Percentiles rank a stretch among this genome's conserved stretches.
These are phyloP conservation scores for Erebia ligea DNA, from an alignment of 2,888 invertebrate genomes.

Conservation along the genomic window DNA sequence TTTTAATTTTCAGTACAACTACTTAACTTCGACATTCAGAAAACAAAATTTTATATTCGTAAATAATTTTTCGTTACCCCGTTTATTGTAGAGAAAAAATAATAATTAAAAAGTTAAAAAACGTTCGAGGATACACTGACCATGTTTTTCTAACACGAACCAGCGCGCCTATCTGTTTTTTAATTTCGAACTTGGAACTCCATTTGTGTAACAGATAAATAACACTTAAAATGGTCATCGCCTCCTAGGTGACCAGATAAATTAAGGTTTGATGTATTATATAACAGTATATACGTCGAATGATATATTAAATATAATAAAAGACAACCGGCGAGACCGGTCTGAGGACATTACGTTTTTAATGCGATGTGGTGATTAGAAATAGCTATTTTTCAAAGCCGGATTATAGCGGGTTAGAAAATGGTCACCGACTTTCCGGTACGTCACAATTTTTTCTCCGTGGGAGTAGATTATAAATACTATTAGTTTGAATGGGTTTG, in stretches of 20 bases:
- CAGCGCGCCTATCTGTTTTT: conserved; percentile 29
- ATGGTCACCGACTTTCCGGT: conserved; percentile 52
- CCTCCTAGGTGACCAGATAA: conserved; percentile 67
- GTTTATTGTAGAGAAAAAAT: neutral
- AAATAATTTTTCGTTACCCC: neutral
- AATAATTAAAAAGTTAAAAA: conserved; percentile 16
- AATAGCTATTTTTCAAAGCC: conserved; percentile 66
- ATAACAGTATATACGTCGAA: conserved; percentile 66
- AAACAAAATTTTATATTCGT: neutral
- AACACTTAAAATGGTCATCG: conserved; percentile 65
- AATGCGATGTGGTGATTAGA: conserved; percentile 70
- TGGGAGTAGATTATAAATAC: conserved; percentile 63
- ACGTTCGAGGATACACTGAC: conserved; percentile 22
- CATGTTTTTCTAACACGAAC: conserved; percentile 16
- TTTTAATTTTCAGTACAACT: too few relatives aligned
- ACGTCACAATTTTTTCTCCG: conserved; percentile 56
- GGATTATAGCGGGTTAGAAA: conserved; percentile 53
- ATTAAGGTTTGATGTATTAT: conserved; percentile 72
- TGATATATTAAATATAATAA: conserved; percentile 72
- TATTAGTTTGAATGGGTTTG: conserved; percentile 40
- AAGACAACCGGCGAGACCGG: conserved; percentile 56
- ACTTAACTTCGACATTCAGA: neutral
- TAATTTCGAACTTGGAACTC: conserved; percentile 47
- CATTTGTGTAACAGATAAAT: conserved; percentile 54
- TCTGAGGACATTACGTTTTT: conserved; percentile 63